Base-by-base conservation (phyloP, 1,140 invertebrate genomes). In the Caenorhabditis brenneri region DNA sequence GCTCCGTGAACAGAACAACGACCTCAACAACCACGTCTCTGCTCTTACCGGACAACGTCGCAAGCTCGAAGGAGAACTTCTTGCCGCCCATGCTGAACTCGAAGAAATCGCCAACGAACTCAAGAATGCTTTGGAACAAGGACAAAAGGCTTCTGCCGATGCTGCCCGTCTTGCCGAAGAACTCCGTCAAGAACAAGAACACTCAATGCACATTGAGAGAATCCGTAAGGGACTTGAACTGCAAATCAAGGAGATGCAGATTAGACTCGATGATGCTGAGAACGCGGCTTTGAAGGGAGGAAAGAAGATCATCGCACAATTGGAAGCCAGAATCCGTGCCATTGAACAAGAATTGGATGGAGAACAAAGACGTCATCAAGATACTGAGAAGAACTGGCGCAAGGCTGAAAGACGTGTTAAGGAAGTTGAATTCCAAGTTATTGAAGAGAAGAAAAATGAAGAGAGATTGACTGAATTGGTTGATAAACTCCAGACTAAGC, bases 401-500 rank as follows among this genome's bases (percentile, higher is more conserved):
- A 92, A 93, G 86, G 96, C 92, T 94, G 97, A 93, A 95, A 89
- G 93, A 55, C 91, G 93, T 69, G 90, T 93, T 80, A 94, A 93
- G 89, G 93, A 93, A 88, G 88, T 94, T 48, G 95, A 95, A 93
- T 98, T 98, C 95, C 92, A 88, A 87, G 85, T 91, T 69, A 89
- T 91, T 42, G 90, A 91, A 69, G 90, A 91, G 86, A 91, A 91
- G 85, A 91, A 91, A 87, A 90, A 90, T 60, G 65, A 79, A 49
- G 88, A 88, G 79, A 87, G 87, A 36, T 79, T 90, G 24, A 90
- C 87, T 42, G 96, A 98, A 93, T 94, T 98, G 87, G 96, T 98
- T 88, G 97, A 99, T 93, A 98, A 98, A 94, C 94, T 99, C 80
- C 97, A 99, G 93, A 95, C 96, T 93, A 99, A 99, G 94, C 97